These are phyloP conservation scores for Actinopyga echinites DNA, from an alignment of 53 echinoderm and acorn worm genomes.

Conservation along the genomic window DNA sequence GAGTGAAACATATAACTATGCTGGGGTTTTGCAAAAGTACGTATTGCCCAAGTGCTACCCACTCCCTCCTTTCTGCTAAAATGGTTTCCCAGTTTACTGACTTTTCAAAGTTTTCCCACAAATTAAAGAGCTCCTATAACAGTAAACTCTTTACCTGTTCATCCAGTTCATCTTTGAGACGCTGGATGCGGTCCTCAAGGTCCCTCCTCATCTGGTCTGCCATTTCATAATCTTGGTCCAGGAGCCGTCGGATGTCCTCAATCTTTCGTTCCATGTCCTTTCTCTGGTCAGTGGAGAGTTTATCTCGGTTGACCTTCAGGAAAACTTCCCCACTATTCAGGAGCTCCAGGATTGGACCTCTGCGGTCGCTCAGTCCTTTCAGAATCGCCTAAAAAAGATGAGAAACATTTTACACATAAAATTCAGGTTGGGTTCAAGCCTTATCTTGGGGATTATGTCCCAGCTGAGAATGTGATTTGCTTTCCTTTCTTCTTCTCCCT, in stretches of 20 bases:
- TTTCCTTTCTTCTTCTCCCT: no score
- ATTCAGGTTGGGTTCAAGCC: neutral
- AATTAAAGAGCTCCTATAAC: no score
- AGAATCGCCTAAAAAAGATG: slow-evolving; percentile 64
- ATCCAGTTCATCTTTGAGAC: slow-evolving; percentile 56
- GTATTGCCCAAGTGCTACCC: no score
- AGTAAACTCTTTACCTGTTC: neutral
- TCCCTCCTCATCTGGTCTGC: slow-evolving; percentile 86
- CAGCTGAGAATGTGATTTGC: no score
- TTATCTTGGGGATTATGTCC: neutral
- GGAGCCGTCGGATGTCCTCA: slow-evolving; percentile 73
- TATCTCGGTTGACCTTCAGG: slow-evolving; percentile 74
- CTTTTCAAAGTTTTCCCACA: no score
- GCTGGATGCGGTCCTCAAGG: slow-evolving; percentile 77
- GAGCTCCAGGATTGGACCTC: slow-evolving; percentile 78
- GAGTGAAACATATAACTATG: no score
- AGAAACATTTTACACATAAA: neutral
- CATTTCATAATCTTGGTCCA: slow-evolving; percentile 85
- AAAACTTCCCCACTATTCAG: slow-evolving; percentile 87
- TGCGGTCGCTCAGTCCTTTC: slow-evolving; percentile 62
- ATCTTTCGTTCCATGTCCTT: slow-evolving; percentile 78
- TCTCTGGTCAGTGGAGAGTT: slow-evolving; percentile 71
- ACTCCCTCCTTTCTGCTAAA: no score
- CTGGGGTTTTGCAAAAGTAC: no score
- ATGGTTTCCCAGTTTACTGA: no score